Conservation (phyloP, 1,140 invertebrate species). For the Ostrea edulis region DNA sequence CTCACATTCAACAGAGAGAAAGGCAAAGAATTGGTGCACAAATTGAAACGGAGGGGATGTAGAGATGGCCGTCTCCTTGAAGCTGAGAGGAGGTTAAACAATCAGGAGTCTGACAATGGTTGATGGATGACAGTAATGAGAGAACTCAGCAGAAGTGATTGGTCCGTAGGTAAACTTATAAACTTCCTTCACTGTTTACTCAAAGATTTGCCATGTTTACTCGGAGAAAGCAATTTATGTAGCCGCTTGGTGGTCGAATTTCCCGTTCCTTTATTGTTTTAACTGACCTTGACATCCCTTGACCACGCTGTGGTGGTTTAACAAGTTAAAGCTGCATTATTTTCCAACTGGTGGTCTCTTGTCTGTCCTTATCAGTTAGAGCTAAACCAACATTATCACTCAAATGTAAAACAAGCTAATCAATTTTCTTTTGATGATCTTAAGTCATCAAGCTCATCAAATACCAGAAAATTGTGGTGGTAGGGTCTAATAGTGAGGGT, state of each 20-base stretch:
- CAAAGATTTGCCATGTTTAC: slow-evolving; percentile 32
- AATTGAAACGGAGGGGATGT: neutral
- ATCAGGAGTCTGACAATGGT: neutral
- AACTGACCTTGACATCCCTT: neutral
- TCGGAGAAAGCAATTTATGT: neutral
- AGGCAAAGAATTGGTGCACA: neutral
- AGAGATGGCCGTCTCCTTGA: slow-evolving; percentile 13
- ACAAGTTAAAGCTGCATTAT: neutral
- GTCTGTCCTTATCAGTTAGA: neutral
- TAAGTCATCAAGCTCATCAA: slow-evolving; percentile 7
- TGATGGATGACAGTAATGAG: slow-evolving; percentile 34
- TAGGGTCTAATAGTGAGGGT: neutral
- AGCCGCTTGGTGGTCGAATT: neutral
- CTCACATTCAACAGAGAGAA: neutral
- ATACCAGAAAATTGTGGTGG: neutral
- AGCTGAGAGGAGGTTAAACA: slow-evolving; percentile 21
- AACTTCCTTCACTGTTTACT: slow-evolving; percentile 26
- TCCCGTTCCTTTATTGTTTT: neutral
- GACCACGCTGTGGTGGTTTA: neutral
- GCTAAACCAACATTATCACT: neutral
- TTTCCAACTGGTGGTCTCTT: neutral
- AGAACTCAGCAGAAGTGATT: slow-evolving; percentile 14
- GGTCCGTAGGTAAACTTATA: slow-evolving; percentile 9
- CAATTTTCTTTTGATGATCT: slow-evolving; percentile 32
- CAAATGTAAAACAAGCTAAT: neutral